phyloP scores from a whole-genome alignment of 2,113 vertebrate genomes.

The Microcebus lehilahytsara region DNA sequence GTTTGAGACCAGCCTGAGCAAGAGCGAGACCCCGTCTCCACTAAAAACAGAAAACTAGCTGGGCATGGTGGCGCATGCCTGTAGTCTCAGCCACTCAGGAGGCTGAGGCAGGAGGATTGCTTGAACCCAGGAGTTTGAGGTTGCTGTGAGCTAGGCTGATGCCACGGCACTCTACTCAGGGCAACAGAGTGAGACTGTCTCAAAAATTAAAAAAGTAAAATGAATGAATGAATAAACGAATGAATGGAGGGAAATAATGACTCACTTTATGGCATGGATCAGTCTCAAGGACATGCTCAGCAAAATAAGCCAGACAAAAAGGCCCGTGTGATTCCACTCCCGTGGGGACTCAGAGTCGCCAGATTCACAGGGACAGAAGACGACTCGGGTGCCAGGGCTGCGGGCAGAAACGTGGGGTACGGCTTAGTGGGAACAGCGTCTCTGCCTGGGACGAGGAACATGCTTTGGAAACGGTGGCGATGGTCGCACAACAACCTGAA shows the following conservation, averaged over 20 bases:
- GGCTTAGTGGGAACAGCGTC: neutral
- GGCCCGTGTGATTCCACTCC: neutral
- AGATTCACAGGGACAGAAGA: neutral
- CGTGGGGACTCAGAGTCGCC: neutral
- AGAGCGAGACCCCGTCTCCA: too few relatives aligned
- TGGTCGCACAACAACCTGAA: neutral
- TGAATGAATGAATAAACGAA: too few relatives aligned
- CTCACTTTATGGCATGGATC: neutral
- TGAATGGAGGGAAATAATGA: neutral
- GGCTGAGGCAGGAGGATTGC: too few relatives aligned
- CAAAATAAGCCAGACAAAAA: neutral
- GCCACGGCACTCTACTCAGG: too few relatives aligned
- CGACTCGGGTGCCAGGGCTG: neutral
- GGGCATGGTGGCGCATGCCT: too few relatives aligned
- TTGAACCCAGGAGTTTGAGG: too few relatives aligned
- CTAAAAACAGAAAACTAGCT: too few relatives aligned
- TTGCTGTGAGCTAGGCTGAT: too few relatives aligned
- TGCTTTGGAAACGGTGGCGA: neutral
- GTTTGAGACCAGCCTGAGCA: too few relatives aligned
- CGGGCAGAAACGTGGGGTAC: neutral
- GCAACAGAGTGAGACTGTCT: too few relatives aligned
- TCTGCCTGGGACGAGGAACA: neutral
- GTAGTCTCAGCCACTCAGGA: too few relatives aligned
- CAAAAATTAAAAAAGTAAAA: too few relatives aligned
- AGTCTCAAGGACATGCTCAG: neutral